Base-by-base conservation (phyloP, 2,113 vertebrate species). In the Mastomys natalensis region DNA sequence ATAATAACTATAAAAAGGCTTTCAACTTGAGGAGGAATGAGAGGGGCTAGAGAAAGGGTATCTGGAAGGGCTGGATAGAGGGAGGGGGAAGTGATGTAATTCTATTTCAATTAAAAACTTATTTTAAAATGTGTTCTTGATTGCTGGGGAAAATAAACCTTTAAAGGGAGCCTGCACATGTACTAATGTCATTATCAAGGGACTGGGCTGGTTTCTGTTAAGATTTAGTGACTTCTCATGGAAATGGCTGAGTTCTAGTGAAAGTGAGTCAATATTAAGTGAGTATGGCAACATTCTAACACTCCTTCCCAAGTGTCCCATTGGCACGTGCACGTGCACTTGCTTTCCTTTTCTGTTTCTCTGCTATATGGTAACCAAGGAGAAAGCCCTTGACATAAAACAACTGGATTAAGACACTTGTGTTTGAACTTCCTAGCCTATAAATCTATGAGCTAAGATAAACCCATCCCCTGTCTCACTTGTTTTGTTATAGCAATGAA, bases 241-340 rank as follows among this genome's bases (percentile, higher is more conserved):
- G 13, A 21, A 88, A 70, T 29, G 40, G n/a, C 43, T 70, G 10
- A 29, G 51, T 48, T 26, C 15, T 40, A 31, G 24, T 6, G 26
- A 40, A 60, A 86, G 3, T 53, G 37, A 6, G 19, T 66, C 31
- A n/a, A 16, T 40, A 48, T 21, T 21, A n/a, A 34, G 12, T 19
- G 21, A 40, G 11, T 17, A 16, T 51, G 31, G 13, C 74, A 40
- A 55, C 48, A 64, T 48, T 6, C 7, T 4, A n/a, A 78, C 34
- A 76, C 43, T 66, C 19, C 12, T 15, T 58, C 29, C 11, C 4
- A 55, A 21, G 21, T n/a, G 51, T 26, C 43, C 24, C 60, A 10
- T 37, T 90, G 40, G 2, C 8, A 2, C 15, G 16, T 2, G 2
- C 8, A 2, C 15, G 16, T 2, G 11, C 9, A 7, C 62, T 43